Conservation (phyloP, 2,797 vertebrate species). For the Molossus alvarezi region DNA sequence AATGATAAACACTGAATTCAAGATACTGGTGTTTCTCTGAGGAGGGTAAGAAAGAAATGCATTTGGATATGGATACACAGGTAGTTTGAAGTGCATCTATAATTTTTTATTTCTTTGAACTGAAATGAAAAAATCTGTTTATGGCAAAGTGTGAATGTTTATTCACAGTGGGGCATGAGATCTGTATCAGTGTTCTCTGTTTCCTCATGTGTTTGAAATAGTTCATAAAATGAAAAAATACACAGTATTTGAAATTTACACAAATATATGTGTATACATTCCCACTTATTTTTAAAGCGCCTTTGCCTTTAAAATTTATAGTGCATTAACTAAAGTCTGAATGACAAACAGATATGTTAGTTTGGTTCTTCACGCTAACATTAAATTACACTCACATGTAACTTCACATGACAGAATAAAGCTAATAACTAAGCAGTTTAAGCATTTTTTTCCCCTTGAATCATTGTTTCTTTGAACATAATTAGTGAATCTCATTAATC, state of each 20-base stretch:
- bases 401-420: constrained; percentile 41
- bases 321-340: neutral
- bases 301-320: constrained; percentile 27
- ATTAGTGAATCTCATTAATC: constrained; percentile 7
- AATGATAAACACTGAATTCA: constrained; percentile 40
- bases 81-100: constrained; percentile 4
- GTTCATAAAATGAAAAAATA: constrained; percentile 58
- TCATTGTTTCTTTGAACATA: constrained; percentile 42
- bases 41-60: neutral
- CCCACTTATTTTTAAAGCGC: constrained; percentile 39
- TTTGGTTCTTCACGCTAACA: constrained; percentile 1
- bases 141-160: neutral
- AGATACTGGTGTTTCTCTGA: constrained; percentile 54
- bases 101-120: constrained; percentile 48
- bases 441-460: constrained; percentile 12
- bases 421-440: neutral
- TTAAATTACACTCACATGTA: neutral
- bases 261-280: neutral
- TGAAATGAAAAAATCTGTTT: constrained; percentile 57
- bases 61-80: neutral
- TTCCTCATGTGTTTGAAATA: constrained; percentile 37
- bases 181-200: neutral
- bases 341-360: neutral
- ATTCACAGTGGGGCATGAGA: neutral
- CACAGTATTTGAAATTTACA: neutral